phyloP scores from a whole-genome alignment of 2,797 vertebrate genomes.

The Gymnoscopelus braueri region DNA sequence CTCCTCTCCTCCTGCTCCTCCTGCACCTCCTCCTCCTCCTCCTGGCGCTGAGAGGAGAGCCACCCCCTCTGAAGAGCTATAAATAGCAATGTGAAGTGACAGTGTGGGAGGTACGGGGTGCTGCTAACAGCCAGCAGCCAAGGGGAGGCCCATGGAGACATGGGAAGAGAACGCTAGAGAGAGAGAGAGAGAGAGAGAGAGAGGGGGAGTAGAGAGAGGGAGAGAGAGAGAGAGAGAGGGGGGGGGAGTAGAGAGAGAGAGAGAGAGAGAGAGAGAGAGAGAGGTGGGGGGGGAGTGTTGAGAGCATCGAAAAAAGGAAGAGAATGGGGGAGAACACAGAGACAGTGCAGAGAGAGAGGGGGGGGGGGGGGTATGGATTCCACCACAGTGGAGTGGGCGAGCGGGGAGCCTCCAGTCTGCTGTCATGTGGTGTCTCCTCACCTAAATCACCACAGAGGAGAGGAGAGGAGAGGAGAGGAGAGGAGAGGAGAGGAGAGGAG shows the following conservation, averaged over 20 bases:
- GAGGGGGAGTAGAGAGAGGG: constrained; percentile 36
- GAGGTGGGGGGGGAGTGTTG: constrained; percentile 51
- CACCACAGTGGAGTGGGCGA: constrained; percentile 74
- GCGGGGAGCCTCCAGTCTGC: constrained; percentile 68
- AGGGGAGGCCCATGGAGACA: constrained; percentile 80
- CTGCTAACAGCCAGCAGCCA: constrained; percentile 81
- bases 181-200: constrained; percentile 50
- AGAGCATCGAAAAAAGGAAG: constrained; percentile 32
- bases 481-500: constrained; percentile 21
- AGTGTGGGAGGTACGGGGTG: constrained; percentile 80
- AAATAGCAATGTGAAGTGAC: constrained; percentile 85
- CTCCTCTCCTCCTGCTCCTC: too few relatives aligned
- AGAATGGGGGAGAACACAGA: constrained; percentile 43
- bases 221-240: constrained; percentile 30
- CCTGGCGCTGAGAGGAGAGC: constrained; percentile 76
- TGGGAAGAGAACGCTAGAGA: constrained; percentile 50
- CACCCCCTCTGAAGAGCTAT: constrained; percentile 82
- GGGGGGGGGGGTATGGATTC: constrained; percentile 67
- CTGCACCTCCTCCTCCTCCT: constrained; percentile 53
- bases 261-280: constrained; percentile 33
- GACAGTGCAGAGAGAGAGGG: constrained; percentile 34
- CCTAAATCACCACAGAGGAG: constrained; percentile 36
- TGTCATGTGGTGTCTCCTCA: constrained; percentile 68
- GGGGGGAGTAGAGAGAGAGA: constrained; percentile 4
- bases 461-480: background rate